Conservation (phyloP, 2,113 vertebrate genomes). For the Gobio gobio region DNA sequence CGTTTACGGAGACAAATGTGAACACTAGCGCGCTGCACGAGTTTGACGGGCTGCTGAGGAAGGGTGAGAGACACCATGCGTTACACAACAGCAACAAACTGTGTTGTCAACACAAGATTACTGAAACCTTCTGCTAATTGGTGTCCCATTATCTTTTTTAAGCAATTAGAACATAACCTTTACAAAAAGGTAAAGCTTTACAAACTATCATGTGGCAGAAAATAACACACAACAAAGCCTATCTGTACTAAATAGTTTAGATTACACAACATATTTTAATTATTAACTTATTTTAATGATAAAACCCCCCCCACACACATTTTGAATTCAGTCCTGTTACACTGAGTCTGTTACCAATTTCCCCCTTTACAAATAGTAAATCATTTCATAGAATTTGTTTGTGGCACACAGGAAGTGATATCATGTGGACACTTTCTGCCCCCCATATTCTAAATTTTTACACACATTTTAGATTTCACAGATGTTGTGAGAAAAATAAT, state of each 20-base stretch:
- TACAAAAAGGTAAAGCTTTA: too few species aligned
- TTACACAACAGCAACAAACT: not conserved
- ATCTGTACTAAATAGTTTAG: too few species aligned
- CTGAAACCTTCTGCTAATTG: not conserved
- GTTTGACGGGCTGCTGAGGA: constrained; percentile 80
- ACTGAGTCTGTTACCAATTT: too few species aligned
- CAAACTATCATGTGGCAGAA: too few species aligned
- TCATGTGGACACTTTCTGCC: not conserved
- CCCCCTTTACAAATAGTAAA: not conserved
- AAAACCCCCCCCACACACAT: too few species aligned
- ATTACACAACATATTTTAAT: not conserved
- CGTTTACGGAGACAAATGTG: constrained; percentile 69
- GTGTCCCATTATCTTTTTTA: not conserved
- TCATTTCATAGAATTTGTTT: not conserved
- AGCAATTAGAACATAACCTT: not conserved
- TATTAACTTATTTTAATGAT: not conserved
- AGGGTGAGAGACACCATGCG: constrained; percentile 74
- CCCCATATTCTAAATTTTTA: too few species aligned
- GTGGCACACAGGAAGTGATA: not conserved
- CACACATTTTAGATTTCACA: not conserved
- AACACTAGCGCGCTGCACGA: constrained; percentile 85
- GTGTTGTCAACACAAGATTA: not conserved
- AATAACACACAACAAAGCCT: too few species aligned
- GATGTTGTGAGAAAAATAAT: too few species aligned
- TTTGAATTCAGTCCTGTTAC: too few species aligned